A percentile compares a stretch with the other conserved stretches of the same genome.
Evolutionary conservation across 2,797 vertebrate species (phyloP).

Genomic region (Acridotheres tristis): DNA sequence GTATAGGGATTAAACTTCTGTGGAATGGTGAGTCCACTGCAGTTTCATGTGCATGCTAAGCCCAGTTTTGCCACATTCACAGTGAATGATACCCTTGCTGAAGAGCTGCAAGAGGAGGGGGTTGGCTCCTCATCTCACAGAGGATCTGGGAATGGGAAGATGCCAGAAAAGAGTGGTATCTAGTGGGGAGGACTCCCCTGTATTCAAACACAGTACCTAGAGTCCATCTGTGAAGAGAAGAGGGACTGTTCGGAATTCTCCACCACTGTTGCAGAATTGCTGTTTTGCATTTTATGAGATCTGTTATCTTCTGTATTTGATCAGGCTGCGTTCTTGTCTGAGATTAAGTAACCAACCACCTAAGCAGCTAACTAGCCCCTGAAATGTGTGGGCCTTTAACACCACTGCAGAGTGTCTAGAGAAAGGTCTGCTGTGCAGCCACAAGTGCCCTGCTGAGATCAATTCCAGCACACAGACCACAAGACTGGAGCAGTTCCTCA

Average conservation of each 20-base stretch:
- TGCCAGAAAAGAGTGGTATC: neutral
- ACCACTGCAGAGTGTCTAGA: neutral
- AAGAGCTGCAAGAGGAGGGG: neutral
- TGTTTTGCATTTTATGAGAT: neutral
- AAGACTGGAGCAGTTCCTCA: neutral
- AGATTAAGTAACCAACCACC: neutral
- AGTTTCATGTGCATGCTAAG: neutral
- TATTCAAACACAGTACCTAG: neutral
- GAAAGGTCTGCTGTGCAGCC: neutral
- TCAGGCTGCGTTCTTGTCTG: neutral
- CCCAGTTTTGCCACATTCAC: neutral
- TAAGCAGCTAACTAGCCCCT: neutral
- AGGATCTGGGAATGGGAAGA: neutral
- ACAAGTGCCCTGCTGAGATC: neutral
- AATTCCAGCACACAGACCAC: neutral
- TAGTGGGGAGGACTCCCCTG: neutral
- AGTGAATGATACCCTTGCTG: neutral
- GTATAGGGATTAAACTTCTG: neutral
- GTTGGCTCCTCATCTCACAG: neutral
- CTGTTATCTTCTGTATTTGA: neutral
- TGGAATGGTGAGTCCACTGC: neutral
- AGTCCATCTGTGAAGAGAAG: neutral
- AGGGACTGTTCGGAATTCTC: neutral
- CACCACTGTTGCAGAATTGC: neutral
- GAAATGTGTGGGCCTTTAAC: neutral